Percentiles rank a stretch among this genome's conserved stretches.
Conservation (phyloP, 2,888 invertebrate genomes). For the Pterostichus madidus region DNA sequence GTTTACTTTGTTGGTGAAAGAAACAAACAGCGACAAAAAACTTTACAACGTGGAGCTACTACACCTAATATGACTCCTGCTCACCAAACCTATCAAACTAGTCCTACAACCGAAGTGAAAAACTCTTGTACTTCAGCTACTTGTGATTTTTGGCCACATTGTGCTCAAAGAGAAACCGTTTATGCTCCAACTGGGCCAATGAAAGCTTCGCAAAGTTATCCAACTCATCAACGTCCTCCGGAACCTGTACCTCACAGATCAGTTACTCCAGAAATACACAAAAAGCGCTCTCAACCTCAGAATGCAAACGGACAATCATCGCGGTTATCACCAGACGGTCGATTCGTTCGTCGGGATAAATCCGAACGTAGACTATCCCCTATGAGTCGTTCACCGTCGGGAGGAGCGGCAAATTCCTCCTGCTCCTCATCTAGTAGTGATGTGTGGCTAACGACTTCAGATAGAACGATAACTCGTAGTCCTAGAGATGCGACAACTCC, state of each 20-base stretch:
- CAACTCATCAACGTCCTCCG: conserved; percentile 77
- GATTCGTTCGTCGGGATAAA: conserved; percentile 47
- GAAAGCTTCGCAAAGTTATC: conserved; percentile 80
- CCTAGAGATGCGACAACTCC: conserved; percentile 78
- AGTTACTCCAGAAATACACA: conserved; percentile 69
- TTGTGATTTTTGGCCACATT: conserved; percentile 84
- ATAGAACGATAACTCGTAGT: conserved; percentile 78
- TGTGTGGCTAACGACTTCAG: conserved; percentile 79
- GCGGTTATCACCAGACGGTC: conserved; percentile 54
- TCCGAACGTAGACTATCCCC: conserved; percentile 60
- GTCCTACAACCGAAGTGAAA: conserved; percentile 72
- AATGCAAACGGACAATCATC: conserved; percentile 15
- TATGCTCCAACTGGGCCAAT: conserved; percentile 72
- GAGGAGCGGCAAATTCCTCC: conserved; percentile 71
- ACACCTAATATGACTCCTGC: conserved; percentile 75
- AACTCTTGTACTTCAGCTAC: conserved; percentile 79
- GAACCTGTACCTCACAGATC: conserved; percentile 72
- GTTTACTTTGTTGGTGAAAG: conserved; percentile 74
- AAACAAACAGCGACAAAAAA: conserved; percentile 75
- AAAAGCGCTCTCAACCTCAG: conserved; percentile 67
- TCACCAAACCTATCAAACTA: conserved; percentile 71
- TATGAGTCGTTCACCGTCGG: conserved; percentile 73
- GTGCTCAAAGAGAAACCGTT: conserved; percentile 77
- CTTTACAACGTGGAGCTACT: conserved; percentile 78
- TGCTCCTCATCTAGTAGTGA: conserved; percentile 79